phyloP scores from a whole-genome alignment of 2,113 vertebrate species.

The human (Homo sapiens) region DNA sequence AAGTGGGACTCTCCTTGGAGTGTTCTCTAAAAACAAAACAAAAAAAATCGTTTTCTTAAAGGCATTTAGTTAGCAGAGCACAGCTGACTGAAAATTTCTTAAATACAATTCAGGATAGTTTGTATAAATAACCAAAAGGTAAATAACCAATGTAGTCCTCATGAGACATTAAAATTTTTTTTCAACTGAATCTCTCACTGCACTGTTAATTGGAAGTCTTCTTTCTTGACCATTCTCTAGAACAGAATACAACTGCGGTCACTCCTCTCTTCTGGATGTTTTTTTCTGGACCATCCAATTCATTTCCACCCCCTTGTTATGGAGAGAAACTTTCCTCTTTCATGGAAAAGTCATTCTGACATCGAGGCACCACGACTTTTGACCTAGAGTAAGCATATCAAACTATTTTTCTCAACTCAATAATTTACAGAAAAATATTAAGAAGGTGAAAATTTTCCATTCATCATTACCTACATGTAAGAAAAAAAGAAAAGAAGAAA shows the following conservation, averaged over 20 bases:
- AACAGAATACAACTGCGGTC: not conserved
- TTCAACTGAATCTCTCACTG: not conserved
- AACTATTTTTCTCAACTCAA: not conserved
- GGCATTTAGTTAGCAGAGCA: not conserved
- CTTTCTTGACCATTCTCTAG: not conserved
- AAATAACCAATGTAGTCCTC: not conserved
- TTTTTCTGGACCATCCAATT: not conserved
- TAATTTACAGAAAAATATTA: not conserved
- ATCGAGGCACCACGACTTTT: not conserved
- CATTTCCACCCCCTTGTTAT: not conserved
- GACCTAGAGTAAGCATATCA: not conserved
- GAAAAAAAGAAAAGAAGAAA: constrained; percentile 8
- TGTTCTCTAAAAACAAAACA: not conserved
- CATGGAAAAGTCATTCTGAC: not conserved
- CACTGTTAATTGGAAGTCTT: not conserved
- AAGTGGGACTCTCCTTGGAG: not conserved
- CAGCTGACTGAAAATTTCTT: not conserved
- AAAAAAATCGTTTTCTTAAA: not conserved
- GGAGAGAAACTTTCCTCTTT: not conserved
- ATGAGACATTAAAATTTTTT: not conserved
- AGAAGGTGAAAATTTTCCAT: not conserved
- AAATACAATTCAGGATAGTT: not conserved
- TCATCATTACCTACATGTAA: not conserved
- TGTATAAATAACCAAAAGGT: not conserved
- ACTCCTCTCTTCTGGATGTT: not conserved